Percentiles rank a stretch among this genome's conserved stretches.
Conservation (phyloP, 2,797 vertebrate genomes). For the Tokudaia muenninki region DNA sequence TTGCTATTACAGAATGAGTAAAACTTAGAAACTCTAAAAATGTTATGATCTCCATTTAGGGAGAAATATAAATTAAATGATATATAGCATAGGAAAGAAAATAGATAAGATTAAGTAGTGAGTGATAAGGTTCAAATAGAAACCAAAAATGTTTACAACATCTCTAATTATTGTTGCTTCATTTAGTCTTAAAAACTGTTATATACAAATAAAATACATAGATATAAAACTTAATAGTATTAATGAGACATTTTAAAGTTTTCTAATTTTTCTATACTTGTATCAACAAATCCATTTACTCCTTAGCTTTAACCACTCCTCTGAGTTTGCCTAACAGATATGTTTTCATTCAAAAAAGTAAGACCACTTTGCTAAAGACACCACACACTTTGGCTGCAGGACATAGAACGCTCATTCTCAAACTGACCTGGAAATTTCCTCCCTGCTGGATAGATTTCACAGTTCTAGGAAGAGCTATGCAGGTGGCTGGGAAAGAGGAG, state of each 20-base stretch:
- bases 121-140: not conserved
- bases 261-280: not conserved
- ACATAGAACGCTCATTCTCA: not conserved
- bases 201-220: not conserved
- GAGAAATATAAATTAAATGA: not conserved
- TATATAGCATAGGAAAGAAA: not conserved
- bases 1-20: not conserved
- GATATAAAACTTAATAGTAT: not conserved
- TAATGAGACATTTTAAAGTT: not conserved
- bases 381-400: not conserved
- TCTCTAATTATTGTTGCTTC: not conserved
- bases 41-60: not conserved
- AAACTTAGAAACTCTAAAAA: not conserved
- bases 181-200: constrained; percentile 37
- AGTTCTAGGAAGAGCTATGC: not conserved
- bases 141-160: not conserved
- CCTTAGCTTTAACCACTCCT: not conserved
- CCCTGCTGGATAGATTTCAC: not conserved
- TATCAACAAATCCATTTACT: constrained; percentile 15
- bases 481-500: not conserved
- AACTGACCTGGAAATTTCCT: not conserved
- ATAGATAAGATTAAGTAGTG: not conserved
- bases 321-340: not conserved
- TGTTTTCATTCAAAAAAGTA: not conserved
- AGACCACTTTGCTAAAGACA: not conserved